Base-by-base conservation (phyloP, 2,797 vertebrate species). In the Xiphorhynchus erythropygius region DNA sequence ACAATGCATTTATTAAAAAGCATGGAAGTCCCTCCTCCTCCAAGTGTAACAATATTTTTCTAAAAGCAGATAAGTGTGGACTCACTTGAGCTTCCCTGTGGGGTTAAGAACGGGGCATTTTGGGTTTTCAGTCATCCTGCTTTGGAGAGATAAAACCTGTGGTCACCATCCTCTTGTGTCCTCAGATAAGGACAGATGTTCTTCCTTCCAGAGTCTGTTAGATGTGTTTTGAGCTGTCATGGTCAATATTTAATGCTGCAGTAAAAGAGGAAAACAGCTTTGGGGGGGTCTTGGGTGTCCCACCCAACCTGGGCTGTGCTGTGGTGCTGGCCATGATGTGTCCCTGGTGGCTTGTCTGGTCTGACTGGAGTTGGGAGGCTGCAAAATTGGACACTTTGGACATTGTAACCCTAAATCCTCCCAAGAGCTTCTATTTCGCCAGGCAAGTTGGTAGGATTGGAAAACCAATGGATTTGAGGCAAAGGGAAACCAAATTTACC, bases 141-240 rank as follows among this genome's bases (percentile, higher is more conserved):
- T 67, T 18, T 39, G 3, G 47, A 49, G 64, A 93, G 94, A 94
- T 91, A 93, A 96, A 92, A 85, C 56, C 44, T 87, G 89, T 39
- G 84, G 94, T 82, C 3, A 0, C 33, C 18, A 11, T 70, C 52
- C 0, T 3, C 64, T 71, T 83, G 23, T 16, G 19, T 62, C 53
- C 24, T 75, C 8, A 2, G 62, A 53, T 84, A 64, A 81, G 63
- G 41, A 15, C 52, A 77, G 69, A 47, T 65, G 13, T 13, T 74
- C 71, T 91, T 83, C 71, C 68, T 89, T 70, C 49, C n/a, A 18
- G 33, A 67, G 70, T 9, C 55, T 80, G 41, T 13, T 59, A 4
- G 39, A 56, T 83, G 23, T n/a, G 7, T 70, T 63, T 67, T 30
- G 14, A 71, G 55, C 37, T 4, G 1, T 93, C 47, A 4, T 16